Evolutionary conservation across 1,140 invertebrate species (phyloP), one percentile per base, ranked within the genome.

Genomic region (Dicyema japonicum): DNA sequence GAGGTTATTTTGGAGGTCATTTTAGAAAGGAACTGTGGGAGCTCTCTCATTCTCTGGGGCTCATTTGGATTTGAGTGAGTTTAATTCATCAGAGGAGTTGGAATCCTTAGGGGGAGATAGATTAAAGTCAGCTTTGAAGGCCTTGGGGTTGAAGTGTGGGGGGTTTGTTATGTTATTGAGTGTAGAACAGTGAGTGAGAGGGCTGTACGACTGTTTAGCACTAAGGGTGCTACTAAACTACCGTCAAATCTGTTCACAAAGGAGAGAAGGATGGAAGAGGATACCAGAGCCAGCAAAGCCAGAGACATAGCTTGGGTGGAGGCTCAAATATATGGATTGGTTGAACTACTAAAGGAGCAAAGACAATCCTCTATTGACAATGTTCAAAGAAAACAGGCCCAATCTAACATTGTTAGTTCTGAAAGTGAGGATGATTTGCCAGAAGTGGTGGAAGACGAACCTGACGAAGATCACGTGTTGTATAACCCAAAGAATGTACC

Each of bases 401-500:
- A 82, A 31, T 85, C 78, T 0, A 7, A n/a, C 13, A 6, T 25
- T 7, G 9, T 11, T 11, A 17, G 19, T 5, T 30, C 28, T 25
- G 47, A 48, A 33, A 35, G 42, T 27, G 44, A 48, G 31, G 42
- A 46, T 9, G 76, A 82, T 42, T 72, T 67, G 16, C 46, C 51
- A 33, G 75, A 88, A 38, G 70, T 67, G 29, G 69, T 67, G 37
- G 69, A 67, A 18, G 46, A 48, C 22, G 64, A 72, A 37, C 57
- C 60, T 21, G 75, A 80, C 35, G 70, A 72, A 24, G 69, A 76
- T 44, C 72, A 74, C 37, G 71, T 90, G 22, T 78, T 82, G 0
- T 94, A 94, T 47, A 97, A 97, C 58, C 88, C 88, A 0, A 97
- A 97, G 55, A 94, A 94, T 56, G 49, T 97, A 18, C 88, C 88